Conservation (phyloP, 2,888 invertebrate species). For the Polia nebulosa region DNA sequence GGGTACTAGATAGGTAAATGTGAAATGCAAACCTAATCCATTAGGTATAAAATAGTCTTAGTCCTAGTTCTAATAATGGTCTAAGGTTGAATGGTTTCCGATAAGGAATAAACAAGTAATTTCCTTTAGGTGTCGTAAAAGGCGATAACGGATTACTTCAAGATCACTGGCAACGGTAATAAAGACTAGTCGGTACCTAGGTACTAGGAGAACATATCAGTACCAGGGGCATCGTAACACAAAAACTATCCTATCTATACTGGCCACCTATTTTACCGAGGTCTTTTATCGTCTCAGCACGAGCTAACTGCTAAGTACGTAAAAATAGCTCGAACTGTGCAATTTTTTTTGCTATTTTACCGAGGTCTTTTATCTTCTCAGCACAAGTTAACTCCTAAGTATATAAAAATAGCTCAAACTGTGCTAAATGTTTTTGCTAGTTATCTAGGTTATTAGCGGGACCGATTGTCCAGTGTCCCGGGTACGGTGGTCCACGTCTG, state of each 20-base stretch:
- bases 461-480: not conserved
- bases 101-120: slow-evolving; percentile 25
- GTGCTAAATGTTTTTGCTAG: too few relatives aligned
- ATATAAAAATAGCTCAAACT: too few relatives aligned
- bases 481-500: not conserved
- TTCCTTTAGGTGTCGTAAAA: slow-evolving; percentile 26
- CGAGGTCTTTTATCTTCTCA: too few relatives aligned
- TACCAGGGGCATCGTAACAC: not conserved
- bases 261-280: not conserved
- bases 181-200: slow-evolving; percentile 6
- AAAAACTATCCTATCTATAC: not conserved
- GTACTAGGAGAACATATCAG: not conserved
- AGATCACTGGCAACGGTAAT: slow-evolving; percentile 15
- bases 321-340: too few relatives aligned
- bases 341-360: too few relatives aligned
- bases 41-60: slow-evolving; percentile 13
- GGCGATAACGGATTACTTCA: slow-evolving; percentile 23
- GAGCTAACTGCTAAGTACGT: not conserved
- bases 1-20: not conserved
- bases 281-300: not conserved
- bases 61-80: slow-evolving; percentile 14
- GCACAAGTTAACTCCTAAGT: too few relatives aligned
- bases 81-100: slow-evolving; percentile 18
- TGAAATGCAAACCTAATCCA: not conserved
- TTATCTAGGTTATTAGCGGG: too few relatives aligned